Conservation (phyloP, 2,888 invertebrate genomes). For the Strigamia crassipes region DNA sequence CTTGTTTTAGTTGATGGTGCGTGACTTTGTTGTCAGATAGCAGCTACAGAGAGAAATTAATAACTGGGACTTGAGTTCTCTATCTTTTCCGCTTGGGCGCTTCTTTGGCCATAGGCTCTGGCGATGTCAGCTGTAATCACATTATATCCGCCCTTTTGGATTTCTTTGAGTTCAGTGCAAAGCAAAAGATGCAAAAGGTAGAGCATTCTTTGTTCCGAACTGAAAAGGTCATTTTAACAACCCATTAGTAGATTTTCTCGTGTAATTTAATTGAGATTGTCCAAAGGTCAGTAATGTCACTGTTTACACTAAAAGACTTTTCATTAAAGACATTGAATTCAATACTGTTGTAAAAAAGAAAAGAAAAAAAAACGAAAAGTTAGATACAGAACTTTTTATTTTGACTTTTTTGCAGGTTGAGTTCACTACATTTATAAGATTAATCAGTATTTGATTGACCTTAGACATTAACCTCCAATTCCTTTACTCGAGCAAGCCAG, state of each 20-base stretch:
- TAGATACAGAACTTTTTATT: no score
- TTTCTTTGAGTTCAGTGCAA: conserved; percentile 1
- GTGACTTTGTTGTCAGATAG: conserved; percentile 33
- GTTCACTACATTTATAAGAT: no score
- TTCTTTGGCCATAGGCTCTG: conserved; percentile 17
- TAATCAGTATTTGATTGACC: no score
- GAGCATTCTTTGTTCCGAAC: neutral
- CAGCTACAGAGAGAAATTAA: conserved; percentile 27
- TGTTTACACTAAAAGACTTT: neutral
- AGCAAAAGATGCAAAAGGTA: conserved; percentile 25
- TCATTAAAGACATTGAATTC: neutral
- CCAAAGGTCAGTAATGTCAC: neutral
- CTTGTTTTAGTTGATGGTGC: conserved; percentile 24
- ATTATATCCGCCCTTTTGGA: conserved; percentile 32
- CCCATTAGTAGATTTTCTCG: conserved; percentile 6
- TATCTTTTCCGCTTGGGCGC: conserved; percentile 31
- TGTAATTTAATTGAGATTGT: neutral
- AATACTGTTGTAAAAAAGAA: no score
- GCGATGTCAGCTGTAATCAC: conserved; percentile 37
- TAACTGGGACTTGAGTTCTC: conserved; percentile 29
- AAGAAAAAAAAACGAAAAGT: no score
- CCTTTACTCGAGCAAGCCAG: no score
- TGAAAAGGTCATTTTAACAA: conserved; percentile 26
- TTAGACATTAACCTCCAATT: no score
- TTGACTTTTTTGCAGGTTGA: no score